Base-by-base conservation (phyloP, 2,888 invertebrate species). In the Leptopilina drosophilae region DNA sequence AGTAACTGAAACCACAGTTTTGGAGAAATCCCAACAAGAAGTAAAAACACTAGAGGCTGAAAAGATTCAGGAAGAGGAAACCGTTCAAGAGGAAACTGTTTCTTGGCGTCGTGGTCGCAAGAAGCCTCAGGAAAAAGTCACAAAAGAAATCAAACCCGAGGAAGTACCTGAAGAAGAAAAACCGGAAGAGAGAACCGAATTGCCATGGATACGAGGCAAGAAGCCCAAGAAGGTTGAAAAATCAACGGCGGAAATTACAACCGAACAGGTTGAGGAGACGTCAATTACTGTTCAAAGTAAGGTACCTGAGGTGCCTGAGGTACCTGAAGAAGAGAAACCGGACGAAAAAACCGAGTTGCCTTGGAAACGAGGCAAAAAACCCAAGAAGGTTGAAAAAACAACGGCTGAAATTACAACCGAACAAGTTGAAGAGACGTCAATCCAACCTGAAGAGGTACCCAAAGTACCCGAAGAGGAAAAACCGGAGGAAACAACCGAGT, bases 391-490 rank as follows among this genome's bases (percentile, higher is more conserved):
- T 20, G 69, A 53, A 11, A 69, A 53, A 88, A 78, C 49, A 11
- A 67, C 49, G 0, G 67, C 46, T 14, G 69, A 69, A 14, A 26
- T 69, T 26, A 53, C 14, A 26, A 69, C 53, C 5, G 69, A 66
- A 1, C 3, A 9, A 8, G n/a, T 66, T 5, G 42, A 66, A 40
- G 65, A 66, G 15, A 5, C 15, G 0, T 49, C 49, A 49, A 49
- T 20, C 11, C 9, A 49, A 75, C 81, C 82, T 20, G 49, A 87
- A 84, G 90, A 91, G 84, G 83, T 84, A 67, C 83, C 86, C 15
- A 82, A 84, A 84, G 83, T 84, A 67, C 83, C 86, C 15, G 83
- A 84, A 20, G 87, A 88, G 76, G 87, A 90, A 81, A 67, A 79
- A 12, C 56, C 79, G 6, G 82, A 83, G 46, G 79, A 84, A 77